Percentiles rank a stretch among this genome's conserved stretches.
Evolutionary conservation across 2,113 vertebrate genomes (phyloP).

Genomic region (Scortum barcoo): DNA sequence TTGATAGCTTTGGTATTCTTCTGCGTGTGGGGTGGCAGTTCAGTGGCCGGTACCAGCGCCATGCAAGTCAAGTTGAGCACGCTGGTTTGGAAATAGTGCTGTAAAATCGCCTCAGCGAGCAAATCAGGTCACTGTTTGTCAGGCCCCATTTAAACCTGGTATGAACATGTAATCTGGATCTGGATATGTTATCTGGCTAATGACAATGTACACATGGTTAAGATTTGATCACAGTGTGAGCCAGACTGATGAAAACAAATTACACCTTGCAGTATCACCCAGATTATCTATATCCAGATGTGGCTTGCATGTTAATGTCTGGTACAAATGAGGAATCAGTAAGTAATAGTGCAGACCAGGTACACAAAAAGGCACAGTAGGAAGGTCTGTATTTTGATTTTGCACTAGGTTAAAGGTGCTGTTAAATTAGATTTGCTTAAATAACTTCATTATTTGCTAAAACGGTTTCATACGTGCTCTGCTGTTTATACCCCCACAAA

Average conservation of each 20-base stretch:
- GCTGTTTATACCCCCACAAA: conserved; percentile 16
- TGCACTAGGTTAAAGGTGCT: not conserved
- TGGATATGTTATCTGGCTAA: not conserved
- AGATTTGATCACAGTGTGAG: too few species aligned
- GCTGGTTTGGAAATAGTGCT: not conserved
- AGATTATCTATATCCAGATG: too few species aligned
- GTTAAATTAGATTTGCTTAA: not conserved
- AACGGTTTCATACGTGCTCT: not conserved
- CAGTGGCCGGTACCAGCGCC: not conserved
- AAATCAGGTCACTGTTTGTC: not conserved
- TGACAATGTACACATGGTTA: too few species aligned
- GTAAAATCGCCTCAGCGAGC: not conserved
- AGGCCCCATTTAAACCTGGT: not conserved
- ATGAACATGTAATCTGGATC: not conserved
- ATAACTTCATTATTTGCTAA: not conserved
- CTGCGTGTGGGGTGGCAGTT: not conserved
- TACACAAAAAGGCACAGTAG: not conserved
- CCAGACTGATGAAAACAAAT: too few species aligned
- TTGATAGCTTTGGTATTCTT: not conserved
- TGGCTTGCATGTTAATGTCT: not conserved
- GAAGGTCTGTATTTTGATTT: not conserved
- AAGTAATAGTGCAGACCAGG: not conserved
- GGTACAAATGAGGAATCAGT: not conserved
- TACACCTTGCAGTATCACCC: too few species aligned
- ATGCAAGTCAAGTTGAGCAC: not conserved